A percentile compares a stretch with the other conserved stretches of the same genome.
Conservation (phyloP, 1,140 invertebrate genomes). For the Bombus superbus region DNA sequence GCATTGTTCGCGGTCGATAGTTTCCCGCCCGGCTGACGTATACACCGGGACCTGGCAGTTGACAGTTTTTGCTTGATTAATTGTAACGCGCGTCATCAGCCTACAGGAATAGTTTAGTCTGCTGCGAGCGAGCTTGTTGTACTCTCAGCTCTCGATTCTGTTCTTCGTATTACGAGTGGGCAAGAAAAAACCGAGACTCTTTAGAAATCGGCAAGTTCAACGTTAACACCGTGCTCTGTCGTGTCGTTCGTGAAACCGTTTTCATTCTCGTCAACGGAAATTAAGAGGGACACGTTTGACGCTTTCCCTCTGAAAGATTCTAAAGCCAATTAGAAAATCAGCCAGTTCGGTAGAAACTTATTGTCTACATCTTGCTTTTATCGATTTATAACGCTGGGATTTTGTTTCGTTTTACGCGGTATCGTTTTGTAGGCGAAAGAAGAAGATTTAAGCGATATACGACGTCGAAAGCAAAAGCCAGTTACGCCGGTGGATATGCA, state of each 20-base stretch:
- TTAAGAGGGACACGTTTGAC: no score
- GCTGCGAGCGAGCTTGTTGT: conserved; percentile 2
- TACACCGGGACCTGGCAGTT: conserved; percentile 60
- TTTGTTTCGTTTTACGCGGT: not conserved
- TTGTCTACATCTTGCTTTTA: no score
- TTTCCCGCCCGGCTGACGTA: conserved; percentile 61
- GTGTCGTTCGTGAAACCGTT: no score
- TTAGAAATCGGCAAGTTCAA: not conserved
- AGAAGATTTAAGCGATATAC: not conserved
- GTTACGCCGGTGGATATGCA: not conserved
- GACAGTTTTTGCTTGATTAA: conserved; percentile 74
- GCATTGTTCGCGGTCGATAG: conserved; percentile 71
- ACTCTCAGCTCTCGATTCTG: not conserved
- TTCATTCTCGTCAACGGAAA: no score
- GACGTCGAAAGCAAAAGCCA: not conserved
- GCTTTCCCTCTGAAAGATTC: no score
- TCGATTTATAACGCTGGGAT: no score
- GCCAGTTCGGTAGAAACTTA: no score
- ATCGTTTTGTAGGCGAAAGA: not conserved
- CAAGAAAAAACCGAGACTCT: not conserved
- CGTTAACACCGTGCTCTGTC: not conserved
- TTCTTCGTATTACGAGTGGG: not conserved
- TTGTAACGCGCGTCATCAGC: conserved; percentile 56
- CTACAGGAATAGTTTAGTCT: conserved; percentile 40
- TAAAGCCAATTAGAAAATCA: no score